A percentile compares a stretch with the other conserved stretches of the same genome.
phyloP scores from a whole-genome alignment of 2,888 invertebrate genomes.

The Oxycera nigricornis region DNA sequence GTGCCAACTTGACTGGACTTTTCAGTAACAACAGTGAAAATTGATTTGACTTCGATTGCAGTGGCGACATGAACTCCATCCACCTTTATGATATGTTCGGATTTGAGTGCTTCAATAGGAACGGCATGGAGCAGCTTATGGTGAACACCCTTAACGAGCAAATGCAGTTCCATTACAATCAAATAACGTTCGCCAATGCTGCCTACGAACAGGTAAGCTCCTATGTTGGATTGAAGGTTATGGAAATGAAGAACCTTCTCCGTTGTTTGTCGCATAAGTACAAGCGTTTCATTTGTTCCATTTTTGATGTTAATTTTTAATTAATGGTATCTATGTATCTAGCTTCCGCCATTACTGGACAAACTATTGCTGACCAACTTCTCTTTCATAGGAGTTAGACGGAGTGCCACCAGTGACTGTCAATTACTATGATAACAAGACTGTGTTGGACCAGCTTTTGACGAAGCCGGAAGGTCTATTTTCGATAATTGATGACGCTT shows the following conservation, averaged over 20 bases:
- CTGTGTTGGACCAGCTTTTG: constrained; percentile 85
- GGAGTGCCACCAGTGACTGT: constrained; percentile 74
- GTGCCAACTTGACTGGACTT: constrained; percentile 59
- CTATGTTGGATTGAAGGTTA: not conserved
- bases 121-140: constrained; percentile 85
- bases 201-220: constrained; percentile 68
- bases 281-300: no score
- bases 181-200: constrained; percentile 91
- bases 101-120: constrained; percentile 88
- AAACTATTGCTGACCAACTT: no score
- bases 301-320: no score
- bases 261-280: not conserved
- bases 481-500: constrained; percentile 86
- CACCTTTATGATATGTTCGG: constrained; percentile 89
- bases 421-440: constrained; percentile 87
- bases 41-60: constrained; percentile 60
- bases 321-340: no score
- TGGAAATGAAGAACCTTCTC: not conserved
- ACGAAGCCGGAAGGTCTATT: constrained; percentile 84
- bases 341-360: no score
- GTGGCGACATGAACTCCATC: constrained; percentile 83
- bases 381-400: constrained; percentile 78
- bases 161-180: constrained; percentile 91
- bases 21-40: not conserved
- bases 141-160: constrained; percentile 92